Base-by-base conservation (phyloP, 2,888 invertebrate genomes). In the Drosophila buzzatii region DNA sequence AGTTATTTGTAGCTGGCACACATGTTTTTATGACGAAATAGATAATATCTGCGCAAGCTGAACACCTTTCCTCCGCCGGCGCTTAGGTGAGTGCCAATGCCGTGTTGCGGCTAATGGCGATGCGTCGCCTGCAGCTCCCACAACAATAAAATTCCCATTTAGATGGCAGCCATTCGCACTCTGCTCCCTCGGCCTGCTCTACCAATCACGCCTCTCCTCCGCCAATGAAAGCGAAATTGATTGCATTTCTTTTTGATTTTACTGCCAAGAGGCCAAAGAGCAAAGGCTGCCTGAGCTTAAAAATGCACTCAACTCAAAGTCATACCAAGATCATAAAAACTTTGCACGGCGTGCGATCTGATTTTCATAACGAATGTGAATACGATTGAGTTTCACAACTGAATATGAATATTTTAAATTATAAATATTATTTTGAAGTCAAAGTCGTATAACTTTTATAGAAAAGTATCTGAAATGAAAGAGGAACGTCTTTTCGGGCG, bases 221-320 rank as follows among this genome's bases (percentile, higher is more conserved):
- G 42, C 49, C 52, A 84, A 89, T 88, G 91, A 91, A 83, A 83
- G 84, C 86, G 81, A 90, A 90, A 85, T 86, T 86, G 90, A 86
- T 90, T 91, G 82, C 82, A 84, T 81, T 85, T 82, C 90, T 89
- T 91, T 90, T 84, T 89, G 91, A 91, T 91, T 90, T 90, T 90
- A 91, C 82, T 76, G 80, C 79, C 73, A 45, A 31, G 27, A 49
- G 12, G 42, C 18, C 9, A n/a, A 16, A 18, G 31, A 4, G 10
- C 8, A 16, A 10, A 20, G 16, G 23, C 44, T 23, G 18, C 35
- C 63, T 61, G 62, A 59, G 79, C 78, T 79, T 76, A 67, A 76
- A 81, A 90, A 76, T 83, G 87, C 89, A 91, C 91, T 87, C 83
- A 80, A 83, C 55, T 73, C 83, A 81, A 87, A 82, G 82, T 83